phyloP scores from a whole-genome alignment of 2,113 vertebrate genomes.

The Micromys minutus region DNA sequence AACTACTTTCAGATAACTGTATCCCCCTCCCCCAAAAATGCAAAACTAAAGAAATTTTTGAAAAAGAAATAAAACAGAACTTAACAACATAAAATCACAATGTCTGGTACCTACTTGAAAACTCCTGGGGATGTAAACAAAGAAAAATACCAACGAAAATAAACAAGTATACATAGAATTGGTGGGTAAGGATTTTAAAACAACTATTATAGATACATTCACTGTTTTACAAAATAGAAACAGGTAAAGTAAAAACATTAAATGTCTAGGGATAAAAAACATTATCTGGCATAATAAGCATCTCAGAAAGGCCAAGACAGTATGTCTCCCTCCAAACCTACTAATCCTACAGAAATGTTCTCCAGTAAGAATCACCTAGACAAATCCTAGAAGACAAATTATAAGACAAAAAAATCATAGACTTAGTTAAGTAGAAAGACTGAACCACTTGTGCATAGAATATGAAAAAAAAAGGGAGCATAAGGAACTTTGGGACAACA shows the following conservation, averaged over 20 bases:
- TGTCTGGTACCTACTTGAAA: constrained; percentile 32
- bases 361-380: background rate
- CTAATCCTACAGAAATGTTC: background rate
- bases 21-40: background rate
- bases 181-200: constrained; percentile 2
- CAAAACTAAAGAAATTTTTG: background rate
- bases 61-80: background rate
- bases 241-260: background rate
- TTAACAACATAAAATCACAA: constrained; percentile 50
- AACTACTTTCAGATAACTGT: constrained; percentile 51
- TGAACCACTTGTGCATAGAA: background rate
- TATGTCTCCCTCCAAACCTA: background rate
- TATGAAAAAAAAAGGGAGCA: background rate
- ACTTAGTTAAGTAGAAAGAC: background rate
- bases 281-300: background rate
- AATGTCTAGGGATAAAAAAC: background rate
- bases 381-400: background rate
- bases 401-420: background rate
- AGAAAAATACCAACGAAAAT: background rate
- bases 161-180: background rate
- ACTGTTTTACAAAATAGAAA: background rate
- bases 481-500: background rate
- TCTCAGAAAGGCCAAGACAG: background rate
- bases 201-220: constrained; percentile 17
- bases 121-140: constrained; percentile 28